Evolutionary conservation across 2,888 invertebrate species (phyloP).

Genomic region (Chloroclystis v-ata): DNA sequence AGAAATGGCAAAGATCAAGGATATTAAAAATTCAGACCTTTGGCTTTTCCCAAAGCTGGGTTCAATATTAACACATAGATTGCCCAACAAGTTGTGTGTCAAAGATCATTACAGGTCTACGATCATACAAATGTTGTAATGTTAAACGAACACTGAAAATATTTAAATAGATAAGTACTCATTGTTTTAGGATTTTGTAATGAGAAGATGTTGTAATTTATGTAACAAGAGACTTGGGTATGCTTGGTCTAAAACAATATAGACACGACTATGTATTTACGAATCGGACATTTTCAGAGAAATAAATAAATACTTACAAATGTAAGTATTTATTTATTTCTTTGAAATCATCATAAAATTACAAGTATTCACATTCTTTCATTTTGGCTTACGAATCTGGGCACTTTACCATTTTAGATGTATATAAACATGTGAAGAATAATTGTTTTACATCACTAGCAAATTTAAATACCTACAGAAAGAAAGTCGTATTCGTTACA

Average conservation of each 20-base stretch:
- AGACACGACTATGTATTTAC: too few relatives aligned
- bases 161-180: conserved; percentile 6
- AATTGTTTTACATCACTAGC: too few relatives aligned
- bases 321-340: too few relatives aligned
- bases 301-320: too few relatives aligned
- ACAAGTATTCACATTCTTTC: too few relatives aligned
- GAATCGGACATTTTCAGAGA: too few relatives aligned
- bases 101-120: not conserved
- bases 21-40: not conserved
- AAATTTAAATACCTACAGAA: too few relatives aligned
- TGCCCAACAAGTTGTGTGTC: conserved; percentile 1
- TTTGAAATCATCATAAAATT: too few relatives aligned
- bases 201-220: not conserved
- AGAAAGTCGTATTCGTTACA: too few relatives aligned
- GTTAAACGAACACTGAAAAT: conserved; percentile 5
- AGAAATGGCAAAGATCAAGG: not conserved
- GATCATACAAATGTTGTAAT: not conserved
- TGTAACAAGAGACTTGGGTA: not conserved
- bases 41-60: not conserved
- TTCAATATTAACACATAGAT: not conserved
- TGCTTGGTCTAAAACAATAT: not conserved
- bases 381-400: too few relatives aligned
- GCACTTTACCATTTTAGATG: too few relatives aligned
- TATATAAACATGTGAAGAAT: too few relatives aligned
- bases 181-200: conserved; percentile 7